Evolutionary conservation across 2,113 vertebrate species (phyloP), one percentile per base, ranked within the genome.

Genomic region (Labrus mixtus): DNA sequence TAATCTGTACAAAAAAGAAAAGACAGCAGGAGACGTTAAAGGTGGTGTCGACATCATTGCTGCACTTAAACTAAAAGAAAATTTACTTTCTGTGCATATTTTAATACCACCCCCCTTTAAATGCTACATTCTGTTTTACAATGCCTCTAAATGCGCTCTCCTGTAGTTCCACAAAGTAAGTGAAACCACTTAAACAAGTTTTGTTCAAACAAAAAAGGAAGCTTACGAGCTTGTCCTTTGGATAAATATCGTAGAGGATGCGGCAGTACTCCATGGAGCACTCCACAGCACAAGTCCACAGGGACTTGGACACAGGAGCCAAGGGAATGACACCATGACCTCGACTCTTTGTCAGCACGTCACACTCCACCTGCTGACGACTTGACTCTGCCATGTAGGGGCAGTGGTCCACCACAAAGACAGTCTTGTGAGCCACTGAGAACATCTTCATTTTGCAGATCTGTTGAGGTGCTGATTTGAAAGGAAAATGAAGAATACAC

Each of bases 201-300:
- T 39, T 10, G 17, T 15, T 23, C 8, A 13, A 69, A 17, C 37
- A n/a, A 2, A 59, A 39, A 43, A 10, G 37, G 6, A 20, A 41
- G 85, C 96, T 94, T 54, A 99, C 98, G 94, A 99, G 92, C 75
- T 99, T 99, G 87, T 93, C 95, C 60, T 92, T 92, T 66, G 98
- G 98, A 85, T 98, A 99, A 86, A 99, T 93, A 68, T 99, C 98
- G 41, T 96, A 99, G 90, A 99, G 97, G 88, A 99, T 99, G 68
- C 98, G 95, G 60, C 97, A 99, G 74, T 99, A 99, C 78, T 99
- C 98, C 97, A 99, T 98, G 25, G 98, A 98, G 37, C 97, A 99
- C 68, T 99, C 98, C 73, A 99, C 96, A 0, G 97, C 98, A 41
- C 98, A 99, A 0, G 98, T 99, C 98, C 98, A 99, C 11, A 99